Conservation (phyloP, 2,797 vertebrate genomes). For the Hipposideros larvatus region DNA sequence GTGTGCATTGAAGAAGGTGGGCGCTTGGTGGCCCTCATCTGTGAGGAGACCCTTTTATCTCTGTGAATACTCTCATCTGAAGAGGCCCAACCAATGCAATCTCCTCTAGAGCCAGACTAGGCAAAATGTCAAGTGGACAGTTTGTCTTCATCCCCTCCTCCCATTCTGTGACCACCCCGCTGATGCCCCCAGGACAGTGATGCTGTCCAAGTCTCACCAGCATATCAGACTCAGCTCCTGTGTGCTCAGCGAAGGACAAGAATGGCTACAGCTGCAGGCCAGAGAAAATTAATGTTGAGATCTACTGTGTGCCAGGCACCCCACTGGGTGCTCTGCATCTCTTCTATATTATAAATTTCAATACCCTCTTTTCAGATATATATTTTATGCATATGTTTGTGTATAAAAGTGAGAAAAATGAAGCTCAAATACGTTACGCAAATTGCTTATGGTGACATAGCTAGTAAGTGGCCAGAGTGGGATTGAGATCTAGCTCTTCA, state of each 20-base stretch:
- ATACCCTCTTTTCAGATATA: background rate
- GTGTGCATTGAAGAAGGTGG: background rate
- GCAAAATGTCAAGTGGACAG: background rate
- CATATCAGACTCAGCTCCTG: background rate
- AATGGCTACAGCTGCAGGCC: background rate
- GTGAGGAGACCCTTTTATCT: background rate
- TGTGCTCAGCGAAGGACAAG: background rate
- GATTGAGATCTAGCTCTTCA: background rate
- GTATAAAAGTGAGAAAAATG: background rate
- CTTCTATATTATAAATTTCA: background rate
- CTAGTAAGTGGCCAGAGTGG: background rate
- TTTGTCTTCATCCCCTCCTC: background rate
- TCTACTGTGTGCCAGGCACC: background rate
- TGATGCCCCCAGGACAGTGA: background rate
- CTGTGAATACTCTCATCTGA: background rate
- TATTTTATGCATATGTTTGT: background rate
- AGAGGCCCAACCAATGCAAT: background rate
- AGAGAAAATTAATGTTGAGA: background rate
- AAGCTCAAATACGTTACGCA: background rate
- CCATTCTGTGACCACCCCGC: background rate
- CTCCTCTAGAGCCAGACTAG: background rate
- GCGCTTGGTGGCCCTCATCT: background rate
- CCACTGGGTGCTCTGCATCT: background rate
- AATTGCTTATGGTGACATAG: background rate
- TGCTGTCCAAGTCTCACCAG: background rate